Evolutionary conservation across 2,797 vertebrate species (phyloP).

Genomic region (Clamator glandarius): DNA sequence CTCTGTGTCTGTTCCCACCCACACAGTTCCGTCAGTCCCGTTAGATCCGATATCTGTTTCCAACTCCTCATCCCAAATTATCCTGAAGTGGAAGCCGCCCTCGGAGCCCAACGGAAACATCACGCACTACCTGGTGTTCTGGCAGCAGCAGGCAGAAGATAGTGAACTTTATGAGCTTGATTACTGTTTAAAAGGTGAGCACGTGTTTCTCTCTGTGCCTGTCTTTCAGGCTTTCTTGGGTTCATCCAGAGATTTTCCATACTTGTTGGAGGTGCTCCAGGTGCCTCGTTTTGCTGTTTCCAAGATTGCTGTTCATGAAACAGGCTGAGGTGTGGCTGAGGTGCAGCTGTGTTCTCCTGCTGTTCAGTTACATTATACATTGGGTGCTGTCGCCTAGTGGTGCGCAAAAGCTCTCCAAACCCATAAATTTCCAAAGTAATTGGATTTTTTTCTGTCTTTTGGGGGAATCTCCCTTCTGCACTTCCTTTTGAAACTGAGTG

Average conservation of each 20-base stretch:
- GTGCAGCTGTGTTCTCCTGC: neutral
- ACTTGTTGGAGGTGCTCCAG: neutral
- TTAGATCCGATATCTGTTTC: conserved; percentile 93
- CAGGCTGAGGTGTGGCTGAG: neutral
- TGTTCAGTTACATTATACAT: neutral
- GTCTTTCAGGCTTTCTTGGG: neutral
- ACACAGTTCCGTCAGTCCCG: conserved; percentile 90
- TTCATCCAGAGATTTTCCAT: neutral
- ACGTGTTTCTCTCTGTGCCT: neutral
- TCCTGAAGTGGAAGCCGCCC: conserved; percentile 95
- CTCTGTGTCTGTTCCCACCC: neutral
- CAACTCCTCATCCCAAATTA: conserved; percentile 95
- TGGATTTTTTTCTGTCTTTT: neutral
- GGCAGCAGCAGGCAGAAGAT: conserved; percentile 90
- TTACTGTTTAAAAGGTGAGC: conserved; percentile 94
- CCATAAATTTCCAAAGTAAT: neutral
- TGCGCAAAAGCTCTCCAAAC: neutral
- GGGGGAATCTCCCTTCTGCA: neutral
- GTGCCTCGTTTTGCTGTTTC: neutral
- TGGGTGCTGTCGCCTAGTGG: neutral
- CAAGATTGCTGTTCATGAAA: neutral
- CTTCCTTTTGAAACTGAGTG: neutral
- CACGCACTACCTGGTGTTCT: conserved; percentile 93
- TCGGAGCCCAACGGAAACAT: conserved; percentile 95
- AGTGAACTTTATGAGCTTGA: conserved; percentile 91